Percentiles rank a stretch among this genome's conserved stretches.
phyloP scores from a whole-genome alignment of 2,113 vertebrate genomes.

The Semicossyphus pulcher region DNA sequence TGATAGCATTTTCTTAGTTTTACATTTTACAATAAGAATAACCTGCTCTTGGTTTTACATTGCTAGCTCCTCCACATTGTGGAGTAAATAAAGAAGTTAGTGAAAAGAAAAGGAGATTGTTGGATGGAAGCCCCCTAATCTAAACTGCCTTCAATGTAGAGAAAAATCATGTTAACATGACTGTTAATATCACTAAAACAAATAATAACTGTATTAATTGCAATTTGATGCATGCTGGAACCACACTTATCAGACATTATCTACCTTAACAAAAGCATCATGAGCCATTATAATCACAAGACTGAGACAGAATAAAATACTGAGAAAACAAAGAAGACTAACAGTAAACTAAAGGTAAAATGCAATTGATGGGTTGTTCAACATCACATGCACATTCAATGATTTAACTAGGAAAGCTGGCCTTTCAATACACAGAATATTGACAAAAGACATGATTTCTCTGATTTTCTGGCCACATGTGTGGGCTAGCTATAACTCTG shows the following conservation, averaged over 20 bases:
- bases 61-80: conserved; percentile 30
- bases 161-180: conserved; percentile 17
- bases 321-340: background rate
- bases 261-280: background rate
- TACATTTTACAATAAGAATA: conserved; percentile 20
- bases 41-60: conserved; percentile 13
- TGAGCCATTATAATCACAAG: background rate
- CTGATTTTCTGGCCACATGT: conserved; percentile 52
- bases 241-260: background rate
- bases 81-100: conserved; percentile 2
- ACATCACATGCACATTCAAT: conserved; percentile 64
- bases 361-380: conserved; percentile 61
- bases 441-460: conserved; percentile 42
- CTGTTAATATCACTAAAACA: background rate
- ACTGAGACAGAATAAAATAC: too few species aligned
- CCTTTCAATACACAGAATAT: conserved; percentile 40
- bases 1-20: background rate
- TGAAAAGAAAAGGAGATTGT: conserved; percentile 18
- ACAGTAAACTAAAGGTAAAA: conserved; percentile 33
- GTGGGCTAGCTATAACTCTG: conserved; percentile 73
- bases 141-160: background rate
- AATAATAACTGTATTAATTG: background rate
- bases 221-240: conserved; percentile 6
- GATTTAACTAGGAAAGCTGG: conserved; percentile 67
- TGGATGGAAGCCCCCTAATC: conserved; percentile 5